Evolutionary conservation across 2,113 vertebrate species (phyloP), one percentile per base, ranked within the genome.

Genomic region (Chascanopsetta lugubris): DNA sequence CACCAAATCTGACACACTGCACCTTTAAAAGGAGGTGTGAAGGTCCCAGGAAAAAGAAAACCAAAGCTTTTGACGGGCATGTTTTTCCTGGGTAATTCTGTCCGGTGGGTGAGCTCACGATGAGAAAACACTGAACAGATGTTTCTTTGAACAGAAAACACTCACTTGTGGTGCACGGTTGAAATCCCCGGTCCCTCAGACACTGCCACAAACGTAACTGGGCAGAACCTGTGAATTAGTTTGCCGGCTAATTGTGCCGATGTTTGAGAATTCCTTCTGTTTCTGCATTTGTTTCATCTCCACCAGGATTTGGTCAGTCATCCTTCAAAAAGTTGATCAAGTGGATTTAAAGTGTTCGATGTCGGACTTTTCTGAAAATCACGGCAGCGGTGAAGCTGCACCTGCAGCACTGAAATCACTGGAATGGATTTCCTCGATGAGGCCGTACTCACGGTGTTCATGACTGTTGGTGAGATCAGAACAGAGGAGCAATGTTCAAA

Each of bases 121-220:
- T 56, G 62, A 79, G 72, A 83, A 80, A 85, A 79, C 77, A 74
- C 53, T 61, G 80, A 85, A 79, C 80, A 85, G 77, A 87, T 87
- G 82, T 83, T 85, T 68, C 71, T 76, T 85, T 72, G 62, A 77
- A 74, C 69, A 42, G 63, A 75, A 81, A 83, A 75, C 61, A 45
- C 62, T 83, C 77, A 80, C 61, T 67, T 76, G 77, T 76, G 76
- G 74, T 83, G n/a, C n/a, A 56, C n/a, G 45, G 54, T 13, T 48
- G 45, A 55, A 77, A 65, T 87, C 76, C 69, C 77, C 47, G 62
- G 42, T 82, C 77, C 77, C 65, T 69, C 30, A 73, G 64, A 57
- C 68, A 63, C 71, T 61, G 64, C 64, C 70, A 69, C 74, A 68
- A 60, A 65, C 55, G 48, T 11, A 71, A 63, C 57, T 70, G 49